Percentiles rank a stretch among this genome's conserved stretches.
Evolutionary conservation across 1,140 invertebrate species (phyloP).

Genomic region (Euwallacea fornicatus): DNA sequence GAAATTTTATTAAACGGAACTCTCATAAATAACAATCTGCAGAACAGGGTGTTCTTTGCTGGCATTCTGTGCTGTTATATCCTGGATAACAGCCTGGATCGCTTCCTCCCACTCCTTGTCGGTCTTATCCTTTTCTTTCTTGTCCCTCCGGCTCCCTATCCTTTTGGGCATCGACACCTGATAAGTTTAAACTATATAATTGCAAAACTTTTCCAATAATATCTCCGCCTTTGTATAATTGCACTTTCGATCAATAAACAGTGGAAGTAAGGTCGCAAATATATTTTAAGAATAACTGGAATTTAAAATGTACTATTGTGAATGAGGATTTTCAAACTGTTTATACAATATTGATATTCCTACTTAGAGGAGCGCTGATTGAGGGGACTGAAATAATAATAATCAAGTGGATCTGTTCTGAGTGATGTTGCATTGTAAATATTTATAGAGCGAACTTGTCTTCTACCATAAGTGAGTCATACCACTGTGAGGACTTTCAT

Average conservation of each 20-base stretch:
- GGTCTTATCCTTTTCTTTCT: slow-evolving; percentile 52
- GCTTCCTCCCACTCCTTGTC: slow-evolving; percentile 69
- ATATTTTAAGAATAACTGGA: not conserved
- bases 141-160: slow-evolving; percentile 49
- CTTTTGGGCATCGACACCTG: slow-evolving; percentile 59
- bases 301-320: not conserved
- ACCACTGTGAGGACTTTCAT: slow-evolving; percentile 66
- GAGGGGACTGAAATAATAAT: not conserved
- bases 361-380: not conserved
- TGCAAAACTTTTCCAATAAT: too few species aligned
- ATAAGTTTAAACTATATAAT: too few species aligned
- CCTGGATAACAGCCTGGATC: slow-evolving; percentile 70
- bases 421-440: not conserved
- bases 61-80: slow-evolving; percentile 63
- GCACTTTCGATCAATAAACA: too few species aligned
- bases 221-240: too few species aligned
- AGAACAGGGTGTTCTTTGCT: slow-evolving; percentile 63
- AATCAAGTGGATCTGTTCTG: not conserved
- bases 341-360: not conserved
- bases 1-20: slow-evolving; percentile 62
- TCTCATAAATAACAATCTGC: slow-evolving; percentile 85
- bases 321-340: not conserved
- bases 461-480: slow-evolving; percentile 45
- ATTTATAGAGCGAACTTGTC: not conserved
- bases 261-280: too few species aligned